phyloP scores from a whole-genome alignment of 2,888 invertebrate species.

The Yponomeuta evonymella region DNA sequence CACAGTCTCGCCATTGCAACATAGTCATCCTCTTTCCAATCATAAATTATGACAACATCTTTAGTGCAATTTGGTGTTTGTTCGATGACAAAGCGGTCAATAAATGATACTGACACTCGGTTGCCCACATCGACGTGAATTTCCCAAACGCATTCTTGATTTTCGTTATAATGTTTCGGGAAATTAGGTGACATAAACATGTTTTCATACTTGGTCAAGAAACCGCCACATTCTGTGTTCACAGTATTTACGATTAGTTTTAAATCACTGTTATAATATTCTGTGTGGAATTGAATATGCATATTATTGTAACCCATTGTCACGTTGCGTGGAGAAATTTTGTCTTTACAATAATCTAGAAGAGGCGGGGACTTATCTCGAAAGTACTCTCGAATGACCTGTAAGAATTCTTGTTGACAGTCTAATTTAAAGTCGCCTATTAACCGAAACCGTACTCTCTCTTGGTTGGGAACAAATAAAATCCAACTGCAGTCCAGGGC shows the following conservation, averaged over 20 bases:
- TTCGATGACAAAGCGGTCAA: slow-evolving; percentile 85
- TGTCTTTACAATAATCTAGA: slow-evolving; percentile 78
- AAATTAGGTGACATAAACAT: slow-evolving; percentile 77
- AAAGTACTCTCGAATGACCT: slow-evolving; percentile 75
- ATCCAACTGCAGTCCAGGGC: slow-evolving; percentile 84
- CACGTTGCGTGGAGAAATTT: slow-evolving; percentile 46
- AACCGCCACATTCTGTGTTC: slow-evolving; percentile 82
- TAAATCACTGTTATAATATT: slow-evolving; percentile 39
- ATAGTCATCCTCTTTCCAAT: slow-evolving; percentile 74
- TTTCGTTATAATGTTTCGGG: slow-evolving; percentile 80
- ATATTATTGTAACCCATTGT: slow-evolving; percentile 76
- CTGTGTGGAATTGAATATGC: slow-evolving; percentile 78
- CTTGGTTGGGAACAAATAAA: slow-evolving; percentile 55
- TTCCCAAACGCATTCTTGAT: slow-evolving; percentile 88
- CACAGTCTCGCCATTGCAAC: slow-evolving; percentile 77
- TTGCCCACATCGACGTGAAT: slow-evolving; percentile 79
- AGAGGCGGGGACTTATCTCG: slow-evolving; percentile 71
- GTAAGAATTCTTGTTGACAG: slow-evolving; percentile 57
- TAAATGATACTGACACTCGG: slow-evolving; percentile 80
- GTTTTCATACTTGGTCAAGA: slow-evolving; percentile 57
- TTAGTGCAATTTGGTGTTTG: slow-evolving; percentile 80
- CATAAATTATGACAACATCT: slow-evolving; percentile 82
- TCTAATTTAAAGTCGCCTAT: slow-evolving; percentile 42
- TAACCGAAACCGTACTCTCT: slow-evolving; percentile 50
- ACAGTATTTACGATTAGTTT: slow-evolving; percentile 39